Base-by-base conservation (phyloP, 2,113 vertebrate genomes). In the Sinocyclocheilus rhinocerous region DNA sequence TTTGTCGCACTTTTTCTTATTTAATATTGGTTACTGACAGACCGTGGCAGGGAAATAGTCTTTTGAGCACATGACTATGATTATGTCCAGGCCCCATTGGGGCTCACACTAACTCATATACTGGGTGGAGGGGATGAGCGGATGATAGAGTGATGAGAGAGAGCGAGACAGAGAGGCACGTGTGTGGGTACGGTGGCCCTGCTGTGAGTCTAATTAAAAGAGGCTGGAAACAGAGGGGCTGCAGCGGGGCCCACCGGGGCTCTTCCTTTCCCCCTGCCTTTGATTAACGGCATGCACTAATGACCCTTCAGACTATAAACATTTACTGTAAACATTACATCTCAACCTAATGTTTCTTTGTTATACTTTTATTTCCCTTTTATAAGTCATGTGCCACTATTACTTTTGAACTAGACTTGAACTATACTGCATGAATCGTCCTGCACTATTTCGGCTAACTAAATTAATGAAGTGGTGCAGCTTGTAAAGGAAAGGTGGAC, bases 121-220 rank as follows among this genome's bases (percentile, higher is more conserved):
- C 13, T 63, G 70, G 39, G 55, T 84, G 70, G 36, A 87, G 82
- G 29, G 84, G 81, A 86, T 76, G 65, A 84, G 48, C 50, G 61
- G 90, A 63, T 87, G 86, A 79, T 75, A 86, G 90, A 82, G 65
- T 90, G 88, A 90, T 85, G 89, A 55, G 90, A 86, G 88, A 92
- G 89, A 90, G 55, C 50, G 76, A 61, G 85, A 84, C 70, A 85
- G 88, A 92, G 89, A 73, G 42, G 69, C 39, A 76, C 83, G 89
- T 89, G 93, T 90, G 91, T 86, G 22, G 55, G 81, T 87, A 89
- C 85, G 88, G 88, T 52, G 83, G 90, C 92, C 95, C 95, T 91
- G 94, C 95, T 95, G 96, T 94, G 97, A 96, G 91, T 94, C 95
- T 97, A 97, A 98, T 98, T 97, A 98, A 96, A 96, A 95, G 95